phyloP scores from a whole-genome alignment of 2,888 invertebrate species.

The Acleris emargana region DNA sequence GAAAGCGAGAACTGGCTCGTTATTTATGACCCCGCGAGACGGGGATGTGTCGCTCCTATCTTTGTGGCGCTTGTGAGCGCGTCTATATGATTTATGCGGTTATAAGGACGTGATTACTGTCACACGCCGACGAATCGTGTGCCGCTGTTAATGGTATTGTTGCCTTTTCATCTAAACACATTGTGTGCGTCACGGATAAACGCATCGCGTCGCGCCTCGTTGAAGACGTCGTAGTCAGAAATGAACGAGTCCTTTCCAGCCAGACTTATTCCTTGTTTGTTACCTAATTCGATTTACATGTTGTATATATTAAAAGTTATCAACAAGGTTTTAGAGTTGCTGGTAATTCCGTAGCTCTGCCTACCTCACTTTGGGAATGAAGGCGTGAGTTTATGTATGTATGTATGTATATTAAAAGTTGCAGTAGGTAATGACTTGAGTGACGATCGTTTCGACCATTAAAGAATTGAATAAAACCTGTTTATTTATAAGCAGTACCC shows the following conservation, averaged over 20 bases:
- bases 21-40: conserved; percentile 77
- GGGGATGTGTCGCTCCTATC: conserved; percentile 78
- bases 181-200: conserved; percentile 24
- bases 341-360: too few species aligned
- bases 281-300: conserved; percentile 21
- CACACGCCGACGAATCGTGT: conserved; percentile 56
- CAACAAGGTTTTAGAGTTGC: too few species aligned
- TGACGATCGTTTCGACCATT: conserved; percentile 9
- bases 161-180: conserved; percentile 30
- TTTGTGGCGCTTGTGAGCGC: conserved; percentile 78
- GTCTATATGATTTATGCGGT: conserved; percentile 76
- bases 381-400: too few species aligned
- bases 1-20: conserved; percentile 79
- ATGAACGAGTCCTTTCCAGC: conserved; percentile 27
- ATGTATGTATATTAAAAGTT: conserved; percentile 29
- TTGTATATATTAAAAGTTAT: conserved; percentile 29
- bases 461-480: conserved; percentile 41
- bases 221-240: conserved; percentile 33
- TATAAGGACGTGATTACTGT: conserved; percentile 78
- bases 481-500: conserved; percentile 47
- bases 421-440: conserved; percentile 35
- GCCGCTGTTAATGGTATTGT: conserved; percentile 42
- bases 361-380: too few species aligned
- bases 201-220: conserved; percentile 31
- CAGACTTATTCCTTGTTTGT: conserved; percentile 23